Conservation (phyloP, 1,140 invertebrate genomes). For the Centruroides sculpturatus region DNA sequence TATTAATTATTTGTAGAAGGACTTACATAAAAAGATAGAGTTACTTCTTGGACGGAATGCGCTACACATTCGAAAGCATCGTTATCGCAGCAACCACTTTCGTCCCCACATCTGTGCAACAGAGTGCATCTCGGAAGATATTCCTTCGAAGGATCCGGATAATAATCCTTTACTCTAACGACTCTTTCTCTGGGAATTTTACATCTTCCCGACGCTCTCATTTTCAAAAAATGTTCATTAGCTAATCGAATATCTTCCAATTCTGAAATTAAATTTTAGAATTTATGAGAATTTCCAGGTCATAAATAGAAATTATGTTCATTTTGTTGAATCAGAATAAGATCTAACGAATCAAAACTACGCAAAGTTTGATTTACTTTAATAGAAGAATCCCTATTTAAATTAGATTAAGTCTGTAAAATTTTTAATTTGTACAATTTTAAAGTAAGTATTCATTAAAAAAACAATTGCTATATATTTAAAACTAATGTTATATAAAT, state of each 20-base stretch:
- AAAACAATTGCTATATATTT: too few relatives aligned
- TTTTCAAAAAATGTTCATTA: conserved; percentile 9
- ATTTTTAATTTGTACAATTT: too few relatives aligned
- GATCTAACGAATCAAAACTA: too few relatives aligned
- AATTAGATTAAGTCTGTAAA: too few relatives aligned
- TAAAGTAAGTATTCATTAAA: too few relatives aligned
- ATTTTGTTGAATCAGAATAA: too few relatives aligned
- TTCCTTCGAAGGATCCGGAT: conserved; percentile 9
- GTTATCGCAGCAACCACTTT: conserved; percentile 11
- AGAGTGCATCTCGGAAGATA: conserved; percentile 16
- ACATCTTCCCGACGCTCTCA: conserved; percentile 6
- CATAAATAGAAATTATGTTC: too few relatives aligned
- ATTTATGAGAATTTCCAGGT: too few relatives aligned
- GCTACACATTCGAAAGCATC: conserved; percentile 6
- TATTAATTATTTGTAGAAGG: too few relatives aligned
- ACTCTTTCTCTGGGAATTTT: conserved; percentile 4
- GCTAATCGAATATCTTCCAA: background rate
- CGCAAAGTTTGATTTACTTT: too few relatives aligned
- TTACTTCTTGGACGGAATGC: conserved; percentile 8
- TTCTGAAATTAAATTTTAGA: background rate
- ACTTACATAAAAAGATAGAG: conserved; percentile 8
- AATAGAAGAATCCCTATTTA: too few relatives aligned
- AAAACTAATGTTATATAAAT: too few relatives aligned
- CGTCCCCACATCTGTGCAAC: conserved; percentile 13
- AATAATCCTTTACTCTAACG: conserved; percentile 8